Evolutionary conservation across 2,888 invertebrate species (phyloP), one percentile per base, ranked within the genome.

Genomic region (Hydriomena furcata): DNA sequence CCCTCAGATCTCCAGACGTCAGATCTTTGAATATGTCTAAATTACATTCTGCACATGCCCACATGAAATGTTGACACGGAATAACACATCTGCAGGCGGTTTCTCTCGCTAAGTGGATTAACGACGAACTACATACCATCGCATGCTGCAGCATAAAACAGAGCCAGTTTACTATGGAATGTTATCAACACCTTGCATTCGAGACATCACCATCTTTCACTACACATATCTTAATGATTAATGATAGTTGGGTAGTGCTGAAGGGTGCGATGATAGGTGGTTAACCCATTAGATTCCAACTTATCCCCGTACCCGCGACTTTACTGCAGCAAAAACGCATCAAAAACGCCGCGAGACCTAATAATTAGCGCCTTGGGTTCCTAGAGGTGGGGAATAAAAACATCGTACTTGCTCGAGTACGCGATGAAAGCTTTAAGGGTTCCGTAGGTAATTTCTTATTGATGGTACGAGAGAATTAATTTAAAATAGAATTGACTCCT

Each of bases 331-430:
- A 75, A 78, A 73, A 69, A 68, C 68, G 47, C 56, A 74, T 80
- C 76, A 80, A 74, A 80, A 73, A 71, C 66, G 65, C 80, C 81
- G 81, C 75, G 44, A 56, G 25, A 61, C 37, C 64, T 63, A 64
- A 74, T 78, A 81, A 81, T 80, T 82, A 82, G 78, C 72, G 67
- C 64, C 60, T 61, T 42, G 23, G 61, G 66, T 78, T 79, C 78
- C 67, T 56, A 75, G 81, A 79, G 69, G 38, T 58, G 37, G 20
- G 28, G 41, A 37, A 56, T 52, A 62, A 66, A 68, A 64, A 64
- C 42, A 35, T 32, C 4, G 36, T 30, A 10, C 17, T 50, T 52
- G 53, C 34, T 49, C 40, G 53, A 45, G 47, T n/a, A 24, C n/a
- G 13, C 17, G 11, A 5, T 12, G 27, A 5, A 28, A 37, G 25